These are phyloP conservation scores for Pollicipes pollicipes DNA, from an alignment of 1,140 invertebrate species.

Conservation along the genomic window DNA sequence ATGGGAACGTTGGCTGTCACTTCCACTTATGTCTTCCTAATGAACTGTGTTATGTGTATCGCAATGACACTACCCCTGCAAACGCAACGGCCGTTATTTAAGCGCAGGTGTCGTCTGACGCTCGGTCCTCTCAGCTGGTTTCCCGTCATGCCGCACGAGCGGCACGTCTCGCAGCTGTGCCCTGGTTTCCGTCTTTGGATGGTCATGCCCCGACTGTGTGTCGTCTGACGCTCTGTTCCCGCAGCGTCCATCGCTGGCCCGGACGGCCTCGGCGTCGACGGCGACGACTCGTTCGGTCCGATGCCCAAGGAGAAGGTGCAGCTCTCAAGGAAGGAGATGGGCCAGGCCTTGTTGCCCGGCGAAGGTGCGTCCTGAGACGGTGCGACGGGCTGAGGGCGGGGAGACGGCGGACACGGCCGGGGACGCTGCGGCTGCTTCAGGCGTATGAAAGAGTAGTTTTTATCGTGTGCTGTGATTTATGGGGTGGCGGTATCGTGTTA, in stretches of 20 bases:
- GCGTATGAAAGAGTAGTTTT: background rate
- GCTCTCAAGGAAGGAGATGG: constrained; percentile 24
- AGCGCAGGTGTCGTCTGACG: no score
- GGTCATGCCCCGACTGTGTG: no score
- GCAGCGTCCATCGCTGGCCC: background rate
- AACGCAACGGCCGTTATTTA: no score
- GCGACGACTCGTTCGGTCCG: constrained; percentile 19
- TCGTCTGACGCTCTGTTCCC: background rate
- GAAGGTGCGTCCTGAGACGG: constrained; percentile 22
- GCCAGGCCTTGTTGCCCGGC: constrained; percentile 39
- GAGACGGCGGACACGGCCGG: background rate
- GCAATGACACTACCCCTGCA: background rate
- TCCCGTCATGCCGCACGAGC: no score
- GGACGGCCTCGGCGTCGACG: background rate
- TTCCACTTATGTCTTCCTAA: no score
- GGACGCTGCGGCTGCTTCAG: background rate
- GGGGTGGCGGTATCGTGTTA: no score
- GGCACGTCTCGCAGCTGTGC: no score
- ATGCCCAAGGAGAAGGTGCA: constrained; percentile 20
- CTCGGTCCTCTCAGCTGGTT: no score
- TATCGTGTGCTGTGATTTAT: background rate
- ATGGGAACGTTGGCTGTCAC: no score
- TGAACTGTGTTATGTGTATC: no score
- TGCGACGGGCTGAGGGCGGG: background rate
- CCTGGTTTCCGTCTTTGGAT: no score